A percentile compares a stretch with the other conserved stretches of the same genome.
phyloP scores from a whole-genome alignment of 1,140 invertebrate genomes.

The Wiebesia pumilae region DNA sequence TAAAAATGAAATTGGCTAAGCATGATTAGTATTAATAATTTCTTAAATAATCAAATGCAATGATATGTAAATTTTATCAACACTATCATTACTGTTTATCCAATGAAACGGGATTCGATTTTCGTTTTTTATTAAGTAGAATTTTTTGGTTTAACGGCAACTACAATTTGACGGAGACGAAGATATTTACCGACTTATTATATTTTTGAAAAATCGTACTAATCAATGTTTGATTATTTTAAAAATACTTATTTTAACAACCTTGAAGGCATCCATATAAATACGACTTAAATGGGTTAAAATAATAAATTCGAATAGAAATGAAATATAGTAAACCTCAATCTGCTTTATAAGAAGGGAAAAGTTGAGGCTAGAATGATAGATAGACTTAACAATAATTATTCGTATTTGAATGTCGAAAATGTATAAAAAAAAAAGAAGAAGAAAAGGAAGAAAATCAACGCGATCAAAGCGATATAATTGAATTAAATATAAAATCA shows the following conservation, averaged over 20 bases:
- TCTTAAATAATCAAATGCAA: not conserved
- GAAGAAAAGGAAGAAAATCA: slow-evolving; percentile 1
- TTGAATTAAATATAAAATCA: slow-evolving; percentile 38
- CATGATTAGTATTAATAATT: not conserved
- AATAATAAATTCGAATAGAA: slow-evolving; percentile 5
- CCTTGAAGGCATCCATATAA: not conserved
- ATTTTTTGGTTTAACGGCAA: not conserved
- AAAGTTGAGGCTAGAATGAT: not conserved
- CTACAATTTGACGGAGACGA: not conserved
- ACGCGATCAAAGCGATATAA: slow-evolving; percentile 44
- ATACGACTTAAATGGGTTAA: slow-evolving; percentile 10
- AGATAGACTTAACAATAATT: not conserved
- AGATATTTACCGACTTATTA: not conserved
- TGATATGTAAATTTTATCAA: not conserved
- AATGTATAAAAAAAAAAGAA: not conserved
- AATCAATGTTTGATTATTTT: not conserved
- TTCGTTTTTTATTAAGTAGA: not conserved
- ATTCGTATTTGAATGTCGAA: not conserved
- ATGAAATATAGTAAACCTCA: not conserved
- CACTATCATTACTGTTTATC: not conserved
- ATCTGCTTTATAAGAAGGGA: not conserved
- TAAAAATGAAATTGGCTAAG: too few species aligned
- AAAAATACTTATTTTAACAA: not conserved
- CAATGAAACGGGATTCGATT: not conserved
- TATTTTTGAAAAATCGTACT: not conserved